A percentile compares a stretch with the other conserved stretches of the same genome.
These are phyloP conservation scores for Trachurus trachurus DNA, from an alignment of 2,797 vertebrate genomes.

Conservation along the genomic window DNA sequence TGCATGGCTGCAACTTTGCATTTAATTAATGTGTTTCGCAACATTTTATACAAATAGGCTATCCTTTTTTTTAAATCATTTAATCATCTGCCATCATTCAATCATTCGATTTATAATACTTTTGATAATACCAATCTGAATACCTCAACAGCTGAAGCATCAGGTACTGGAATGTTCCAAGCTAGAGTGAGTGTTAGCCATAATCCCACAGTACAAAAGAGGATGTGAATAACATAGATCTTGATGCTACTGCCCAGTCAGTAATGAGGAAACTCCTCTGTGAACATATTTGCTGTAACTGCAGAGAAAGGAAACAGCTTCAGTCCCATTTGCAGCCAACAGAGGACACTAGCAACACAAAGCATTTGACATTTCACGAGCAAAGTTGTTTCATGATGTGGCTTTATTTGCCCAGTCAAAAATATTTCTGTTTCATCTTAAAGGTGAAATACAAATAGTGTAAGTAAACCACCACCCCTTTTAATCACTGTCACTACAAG, in stretches of 20 bases:
- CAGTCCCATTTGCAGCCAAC: constrained; percentile 64
- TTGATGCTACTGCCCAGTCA: background rate
- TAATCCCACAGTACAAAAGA: background rate
- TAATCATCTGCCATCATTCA: too few species aligned
- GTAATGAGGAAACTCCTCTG: background rate
- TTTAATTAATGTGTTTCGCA: background rate
- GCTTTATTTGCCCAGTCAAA: constrained; percentile 10
- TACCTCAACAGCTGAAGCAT: background rate
- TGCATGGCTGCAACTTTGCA: background rate
- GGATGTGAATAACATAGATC: background rate
- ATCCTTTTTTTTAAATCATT: too few species aligned
- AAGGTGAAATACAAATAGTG: background rate
- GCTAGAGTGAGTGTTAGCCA: background rate
- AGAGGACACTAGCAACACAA: constrained; percentile 71
- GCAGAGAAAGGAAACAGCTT: background rate
- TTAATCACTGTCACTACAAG: background rate
- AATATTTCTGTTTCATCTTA: constrained; percentile 1
- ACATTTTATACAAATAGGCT: background rate
- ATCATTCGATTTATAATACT: too few species aligned
- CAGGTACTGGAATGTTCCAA: background rate
- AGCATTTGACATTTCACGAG: background rate
- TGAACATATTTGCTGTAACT: background rate
- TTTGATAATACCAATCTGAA: too few species aligned
- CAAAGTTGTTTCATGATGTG: constrained; percentile 29
- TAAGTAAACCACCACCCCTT: background rate